phyloP scores from a whole-genome alignment of 2,888 invertebrate species.

The Parascotia fuliginaria region DNA sequence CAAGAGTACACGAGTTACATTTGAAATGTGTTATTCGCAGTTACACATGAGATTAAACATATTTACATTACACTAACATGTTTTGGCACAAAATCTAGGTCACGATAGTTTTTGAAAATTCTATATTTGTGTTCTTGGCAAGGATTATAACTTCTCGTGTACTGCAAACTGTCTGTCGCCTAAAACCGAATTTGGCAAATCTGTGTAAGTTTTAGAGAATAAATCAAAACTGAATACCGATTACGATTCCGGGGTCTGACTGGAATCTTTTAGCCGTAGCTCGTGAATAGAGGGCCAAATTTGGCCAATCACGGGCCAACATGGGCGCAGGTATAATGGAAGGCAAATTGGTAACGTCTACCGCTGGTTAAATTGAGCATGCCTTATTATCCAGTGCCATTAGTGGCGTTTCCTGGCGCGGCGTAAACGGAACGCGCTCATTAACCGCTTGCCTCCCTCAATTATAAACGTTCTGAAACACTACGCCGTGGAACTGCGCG shows the following conservation, averaged over 20 bases:
- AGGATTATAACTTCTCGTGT: conserved; percentile 9
- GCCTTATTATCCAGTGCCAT: conserved; percentile 58
- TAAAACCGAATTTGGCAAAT: conserved; percentile 13
- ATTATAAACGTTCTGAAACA: conserved; percentile 29
- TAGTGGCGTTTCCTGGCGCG: conserved; percentile 51
- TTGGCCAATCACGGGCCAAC: conserved; percentile 38
- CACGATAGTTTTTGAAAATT: neutral
- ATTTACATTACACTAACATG: neutral
- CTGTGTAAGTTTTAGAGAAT: conserved; percentile 14
- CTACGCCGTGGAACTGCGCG: conserved; percentile 25
- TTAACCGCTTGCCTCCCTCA: conserved; percentile 47
- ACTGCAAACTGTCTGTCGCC: conserved; percentile 2
- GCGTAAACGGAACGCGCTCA: conserved; percentile 52
- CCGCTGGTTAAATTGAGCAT: conserved; percentile 43
- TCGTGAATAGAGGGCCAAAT: conserved; percentile 39
- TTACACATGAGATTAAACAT: neutral
- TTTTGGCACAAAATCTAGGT: conserved; percentile 8
- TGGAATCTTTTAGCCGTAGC: conserved; percentile 25
- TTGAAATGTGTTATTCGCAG: neutral
- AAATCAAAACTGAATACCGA: conserved; percentile 26
- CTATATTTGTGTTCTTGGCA: conserved; percentile 7
- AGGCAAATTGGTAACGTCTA: conserved; percentile 46
- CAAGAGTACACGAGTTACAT: neutral
- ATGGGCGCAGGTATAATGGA: conserved; percentile 46
- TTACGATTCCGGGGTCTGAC: conserved; percentile 14